A percentile compares a stretch with the other conserved stretches of the same genome.
These are phyloP conservation scores for Pachyuromys duprasi DNA, from an alignment of 2,797 vertebrate genomes.

Conservation along the genomic window DNA sequence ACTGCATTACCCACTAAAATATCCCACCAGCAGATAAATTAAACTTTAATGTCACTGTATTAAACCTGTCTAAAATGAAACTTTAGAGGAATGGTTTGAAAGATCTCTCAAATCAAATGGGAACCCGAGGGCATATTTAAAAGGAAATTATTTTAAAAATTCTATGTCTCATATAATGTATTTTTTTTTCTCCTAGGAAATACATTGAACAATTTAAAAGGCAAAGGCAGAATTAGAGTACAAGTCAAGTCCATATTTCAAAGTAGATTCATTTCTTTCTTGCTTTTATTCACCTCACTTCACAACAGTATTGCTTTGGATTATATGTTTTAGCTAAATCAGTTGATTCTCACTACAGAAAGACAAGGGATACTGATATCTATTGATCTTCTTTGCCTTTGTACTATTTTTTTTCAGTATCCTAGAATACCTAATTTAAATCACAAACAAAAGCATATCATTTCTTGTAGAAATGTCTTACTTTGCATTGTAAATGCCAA, in stretches of 20 bases:
- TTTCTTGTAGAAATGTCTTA: neutral
- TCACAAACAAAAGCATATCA: neutral
- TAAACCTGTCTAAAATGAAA: neutral
- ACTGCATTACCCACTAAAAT: neutral
- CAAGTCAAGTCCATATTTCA: slow-evolving; percentile 20
- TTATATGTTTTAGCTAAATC: neutral
- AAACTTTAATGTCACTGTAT: neutral
- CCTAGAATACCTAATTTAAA: neutral
- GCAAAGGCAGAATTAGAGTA: neutral
- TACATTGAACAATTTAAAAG: slow-evolving; percentile 20
- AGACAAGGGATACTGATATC: neutral
- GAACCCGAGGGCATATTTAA: neutral
- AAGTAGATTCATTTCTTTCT: neutral
- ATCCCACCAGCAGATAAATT: neutral
- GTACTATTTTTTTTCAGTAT: neutral
- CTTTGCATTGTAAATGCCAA: neutral
- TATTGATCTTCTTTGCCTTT: neutral
- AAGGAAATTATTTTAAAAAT: neutral
- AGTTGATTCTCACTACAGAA: neutral
- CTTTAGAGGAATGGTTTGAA: slow-evolving; percentile 26
- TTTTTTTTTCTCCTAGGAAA: neutral
- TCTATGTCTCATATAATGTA: slow-evolving; percentile 9
- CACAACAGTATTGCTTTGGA: neutral
- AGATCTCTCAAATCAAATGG: neutral
- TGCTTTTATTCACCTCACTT: neutral